These are phyloP conservation scores for Alosa sapidissima DNA, from an alignment of 2,797 vertebrate species.

Conservation along the genomic window DNA sequence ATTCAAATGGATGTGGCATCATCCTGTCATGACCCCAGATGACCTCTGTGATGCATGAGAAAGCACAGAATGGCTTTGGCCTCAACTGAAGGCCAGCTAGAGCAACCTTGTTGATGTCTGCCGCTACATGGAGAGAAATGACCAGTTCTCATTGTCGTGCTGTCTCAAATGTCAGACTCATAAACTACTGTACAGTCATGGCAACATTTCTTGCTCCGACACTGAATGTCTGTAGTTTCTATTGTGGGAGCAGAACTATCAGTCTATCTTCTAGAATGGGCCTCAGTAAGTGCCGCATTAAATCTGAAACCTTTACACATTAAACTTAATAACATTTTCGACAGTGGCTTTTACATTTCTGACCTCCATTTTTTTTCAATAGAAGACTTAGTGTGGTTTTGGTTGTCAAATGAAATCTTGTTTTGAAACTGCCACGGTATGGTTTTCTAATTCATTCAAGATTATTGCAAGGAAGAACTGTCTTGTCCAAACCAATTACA, in stretches of 20 bases:
- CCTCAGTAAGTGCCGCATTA: not conserved
- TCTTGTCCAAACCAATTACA: not conserved
- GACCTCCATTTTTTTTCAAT: not conserved
- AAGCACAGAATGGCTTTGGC: not conserved
- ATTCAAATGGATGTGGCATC: not conserved
- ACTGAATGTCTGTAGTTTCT: not conserved
- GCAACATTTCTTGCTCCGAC: not conserved
- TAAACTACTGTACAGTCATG: not conserved
- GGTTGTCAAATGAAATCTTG: slow-evolving; percentile 22
- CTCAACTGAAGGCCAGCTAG: not conserved
- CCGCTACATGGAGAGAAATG: not conserved
- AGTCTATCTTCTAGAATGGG: not conserved
- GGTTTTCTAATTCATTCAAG: not conserved
- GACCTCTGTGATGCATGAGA: not conserved
- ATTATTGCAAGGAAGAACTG: not conserved
- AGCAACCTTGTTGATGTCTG: not conserved
- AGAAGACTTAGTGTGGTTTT: not conserved
- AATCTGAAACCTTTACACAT: not conserved
- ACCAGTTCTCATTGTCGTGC: not conserved
- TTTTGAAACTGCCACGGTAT: not conserved
- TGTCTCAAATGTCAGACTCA: not conserved
- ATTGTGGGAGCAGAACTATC: not conserved
- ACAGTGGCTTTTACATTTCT: not conserved
- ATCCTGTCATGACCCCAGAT: not conserved
- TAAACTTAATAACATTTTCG: not conserved